phyloP scores from a whole-genome alignment of 2,113 vertebrate species.

The Barnardius zonarius region DNA sequence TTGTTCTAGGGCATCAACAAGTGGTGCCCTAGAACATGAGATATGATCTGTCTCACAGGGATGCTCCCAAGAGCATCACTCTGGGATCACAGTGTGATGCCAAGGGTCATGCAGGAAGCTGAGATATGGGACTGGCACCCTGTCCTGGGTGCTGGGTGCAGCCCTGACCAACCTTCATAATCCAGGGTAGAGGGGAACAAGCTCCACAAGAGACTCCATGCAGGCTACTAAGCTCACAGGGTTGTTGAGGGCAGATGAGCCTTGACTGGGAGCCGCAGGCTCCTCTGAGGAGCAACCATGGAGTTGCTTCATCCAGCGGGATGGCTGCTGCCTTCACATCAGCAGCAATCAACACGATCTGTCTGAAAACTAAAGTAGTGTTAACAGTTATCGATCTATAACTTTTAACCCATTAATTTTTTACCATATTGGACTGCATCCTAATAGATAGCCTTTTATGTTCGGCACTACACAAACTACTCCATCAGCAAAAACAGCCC shows the following conservation, averaged over 20 bases:
- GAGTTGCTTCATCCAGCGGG: not conserved
- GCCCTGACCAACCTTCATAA: not conserved
- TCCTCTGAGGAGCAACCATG: not conserved
- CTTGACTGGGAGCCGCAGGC: accelerated
- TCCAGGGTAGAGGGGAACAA: not conserved
- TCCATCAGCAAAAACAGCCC: constrained; percentile 36
- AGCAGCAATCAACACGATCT: constrained; percentile 15
- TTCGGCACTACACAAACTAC: not conserved
- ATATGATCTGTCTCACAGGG: not conserved
- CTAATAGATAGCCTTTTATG: constrained; percentile 19
- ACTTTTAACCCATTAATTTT: constrained; percentile 55
- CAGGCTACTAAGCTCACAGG: not conserved
- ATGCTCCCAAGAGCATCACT: not conserved
- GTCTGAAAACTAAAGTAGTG: not conserved
- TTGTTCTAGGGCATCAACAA: not conserved
- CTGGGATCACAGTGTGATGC: not conserved
- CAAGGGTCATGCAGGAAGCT: accelerated
- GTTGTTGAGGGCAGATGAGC: not conserved
- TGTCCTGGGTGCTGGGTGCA: not conserved
- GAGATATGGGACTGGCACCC: not conserved
- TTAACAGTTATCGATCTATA: constrained; percentile 51
- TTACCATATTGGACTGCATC: constrained; percentile 11
- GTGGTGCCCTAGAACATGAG: not conserved
- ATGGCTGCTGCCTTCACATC: not conserved
- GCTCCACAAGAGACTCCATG: not conserved